Evolutionary conservation across 2,797 vertebrate genomes (phyloP).

Genomic region (Rhyacichthys aspro): DNA sequence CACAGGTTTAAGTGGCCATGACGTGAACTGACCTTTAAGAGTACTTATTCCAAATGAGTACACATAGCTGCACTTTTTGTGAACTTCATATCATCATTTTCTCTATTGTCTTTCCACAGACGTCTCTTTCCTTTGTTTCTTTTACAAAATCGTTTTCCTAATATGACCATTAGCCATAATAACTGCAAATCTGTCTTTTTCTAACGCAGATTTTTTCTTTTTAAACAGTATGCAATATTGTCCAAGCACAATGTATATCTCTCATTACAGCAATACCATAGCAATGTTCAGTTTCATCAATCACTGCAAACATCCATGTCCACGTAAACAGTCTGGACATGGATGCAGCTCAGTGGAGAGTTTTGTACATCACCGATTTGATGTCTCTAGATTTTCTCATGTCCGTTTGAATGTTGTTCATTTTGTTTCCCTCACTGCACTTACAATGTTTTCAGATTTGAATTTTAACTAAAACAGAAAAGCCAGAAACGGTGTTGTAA

Average conservation of each 20-base stretch:
- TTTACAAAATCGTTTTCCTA: neutral
- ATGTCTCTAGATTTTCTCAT: slow-evolving; percentile 18
- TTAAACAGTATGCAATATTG: slow-evolving; percentile 52
- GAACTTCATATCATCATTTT: slow-evolving; percentile 10
- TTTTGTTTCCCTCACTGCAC: slow-evolving; percentile 32
- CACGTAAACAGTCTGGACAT: too few relatives aligned
- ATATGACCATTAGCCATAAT: neutral
- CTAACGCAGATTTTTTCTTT: slow-evolving; percentile 41
- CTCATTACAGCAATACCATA: slow-evolving; percentile 67
- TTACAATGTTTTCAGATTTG: slow-evolving; percentile 33
- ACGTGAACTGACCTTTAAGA: slow-evolving; percentile 68
- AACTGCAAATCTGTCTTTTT: neutral
- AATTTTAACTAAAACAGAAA: slow-evolving; percentile 36
- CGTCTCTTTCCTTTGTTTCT: neutral
- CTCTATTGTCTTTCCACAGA: neutral
- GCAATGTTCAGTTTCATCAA: neutral
- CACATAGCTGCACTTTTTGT: slow-evolving; percentile 29
- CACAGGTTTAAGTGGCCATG: slow-evolving; percentile 78
- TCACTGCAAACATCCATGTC: too few relatives aligned
- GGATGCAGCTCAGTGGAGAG: too few relatives aligned
- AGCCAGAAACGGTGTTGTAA: slow-evolving; percentile 39
- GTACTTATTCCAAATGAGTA: slow-evolving; percentile 21
- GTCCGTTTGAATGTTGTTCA: slow-evolving; percentile 18
- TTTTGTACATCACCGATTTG: slow-evolving; percentile 13
- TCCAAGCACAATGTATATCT: slow-evolving; percentile 75